A percentile compares a stretch with the other conserved stretches of the same genome.
Evolutionary conservation across 2,113 vertebrate species (phyloP).

Genomic region (Australoheros scitulus): DNA sequence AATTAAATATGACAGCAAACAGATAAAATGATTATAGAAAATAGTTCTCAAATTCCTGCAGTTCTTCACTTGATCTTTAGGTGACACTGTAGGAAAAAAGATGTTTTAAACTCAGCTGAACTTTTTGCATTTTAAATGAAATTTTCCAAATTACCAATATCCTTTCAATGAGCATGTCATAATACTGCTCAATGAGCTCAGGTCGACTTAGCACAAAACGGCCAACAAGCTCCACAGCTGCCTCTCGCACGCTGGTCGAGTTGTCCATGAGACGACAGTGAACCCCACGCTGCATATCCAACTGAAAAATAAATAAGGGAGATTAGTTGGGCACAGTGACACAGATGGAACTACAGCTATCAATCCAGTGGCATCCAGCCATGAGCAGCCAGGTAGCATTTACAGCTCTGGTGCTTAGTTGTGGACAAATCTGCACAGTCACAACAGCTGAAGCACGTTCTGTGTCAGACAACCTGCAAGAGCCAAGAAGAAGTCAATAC

Average conservation of each 20-base stretch:
- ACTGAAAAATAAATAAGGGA: slow-evolving; percentile 68
- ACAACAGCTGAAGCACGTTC: slow-evolving; percentile 2
- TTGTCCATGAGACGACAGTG: slow-evolving; percentile 98
- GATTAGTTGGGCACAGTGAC: background rate
- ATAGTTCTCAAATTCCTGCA: slow-evolving; percentile 4
- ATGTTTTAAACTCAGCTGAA: slow-evolving; percentile 35
- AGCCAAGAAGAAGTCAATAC: background rate
- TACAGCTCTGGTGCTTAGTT: background rate
- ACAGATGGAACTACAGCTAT: background rate
- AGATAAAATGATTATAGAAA: background rate
- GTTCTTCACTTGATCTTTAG: slow-evolving; percentile 27
- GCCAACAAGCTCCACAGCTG: slow-evolving; percentile 95
- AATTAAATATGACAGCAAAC: background rate
- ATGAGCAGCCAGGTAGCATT: background rate
- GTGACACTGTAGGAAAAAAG: slow-evolving; percentile 17
- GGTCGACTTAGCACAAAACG: slow-evolving; percentile 96
- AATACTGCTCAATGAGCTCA: slow-evolving; percentile 98
- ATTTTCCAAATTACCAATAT: slow-evolving; percentile 69
- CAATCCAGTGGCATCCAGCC: background rate
- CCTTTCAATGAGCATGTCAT: slow-evolving; percentile 96
- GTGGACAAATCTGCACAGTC: background rate
- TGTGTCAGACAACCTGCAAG: background rate
- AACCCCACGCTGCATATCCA: slow-evolving; percentile 98
- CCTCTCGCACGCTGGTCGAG: slow-evolving; percentile 96
- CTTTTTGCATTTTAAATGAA: slow-evolving; percentile 34